A percentile compares a stretch with the other conserved stretches of the same genome.
These are phyloP conservation scores for Dermatemys mawii DNA, from an alignment of 2,113 vertebrate species.

Conservation along the genomic window DNA sequence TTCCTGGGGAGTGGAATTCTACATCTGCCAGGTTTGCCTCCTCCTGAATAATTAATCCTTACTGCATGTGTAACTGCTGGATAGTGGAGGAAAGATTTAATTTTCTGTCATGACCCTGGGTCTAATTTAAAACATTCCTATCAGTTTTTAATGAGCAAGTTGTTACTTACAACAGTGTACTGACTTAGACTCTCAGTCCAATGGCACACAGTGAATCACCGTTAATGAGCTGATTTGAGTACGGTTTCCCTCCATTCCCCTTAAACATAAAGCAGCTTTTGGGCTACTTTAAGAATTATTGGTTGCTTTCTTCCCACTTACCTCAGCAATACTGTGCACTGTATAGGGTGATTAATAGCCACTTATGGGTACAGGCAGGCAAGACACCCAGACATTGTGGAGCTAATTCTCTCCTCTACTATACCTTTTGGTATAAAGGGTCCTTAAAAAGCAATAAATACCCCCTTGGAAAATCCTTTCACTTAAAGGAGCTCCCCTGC, in stretches of 20 bases:
- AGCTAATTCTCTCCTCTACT: conserved; percentile 43
- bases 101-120: conserved; percentile 13
- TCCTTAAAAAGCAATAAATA: not conserved
- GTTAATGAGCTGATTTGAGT: not conserved
- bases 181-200: not conserved
- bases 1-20: conserved; percentile 22
- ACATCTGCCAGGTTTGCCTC: not conserved
- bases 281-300: not conserved
- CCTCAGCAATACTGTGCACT: not conserved
- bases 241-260: not conserved
- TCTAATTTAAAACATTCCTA: conserved; percentile 41
- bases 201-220: not conserved
- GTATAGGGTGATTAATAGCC: not conserved
- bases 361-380: not conserved
- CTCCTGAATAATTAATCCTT: conserved; percentile 42
- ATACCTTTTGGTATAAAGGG: conserved; percentile 26
- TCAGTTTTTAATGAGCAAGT: conserved; percentile 29
- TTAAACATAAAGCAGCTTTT: not conserved
- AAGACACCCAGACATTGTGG: conserved; percentile 4
- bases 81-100: conserved; percentile 9
- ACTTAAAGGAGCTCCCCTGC: not conserved
- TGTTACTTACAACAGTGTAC: conserved; percentile 16
- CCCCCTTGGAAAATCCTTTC: not conserved
- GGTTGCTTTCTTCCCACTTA: conserved; percentile 12
- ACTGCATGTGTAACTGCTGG: conserved; percentile 10